Evolutionary conservation across 30 jellyfish, hydroid and myxozoan genomes (phyloP).

Genomic region (Aurelia aurita): DNA sequence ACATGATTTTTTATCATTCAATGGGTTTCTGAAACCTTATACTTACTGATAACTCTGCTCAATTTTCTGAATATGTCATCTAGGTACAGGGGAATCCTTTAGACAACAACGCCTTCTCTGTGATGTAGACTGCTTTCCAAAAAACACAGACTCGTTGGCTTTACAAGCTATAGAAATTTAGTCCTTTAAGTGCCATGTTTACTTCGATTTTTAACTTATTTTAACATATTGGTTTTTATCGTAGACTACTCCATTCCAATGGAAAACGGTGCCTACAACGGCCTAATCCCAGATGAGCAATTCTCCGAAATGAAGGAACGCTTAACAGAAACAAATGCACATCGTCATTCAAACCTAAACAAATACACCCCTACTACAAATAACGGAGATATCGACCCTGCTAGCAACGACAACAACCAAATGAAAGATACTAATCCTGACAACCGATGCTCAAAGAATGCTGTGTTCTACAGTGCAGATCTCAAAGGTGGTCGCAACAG

Average conservation of each 20-base stretch:
- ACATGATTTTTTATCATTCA: no score
- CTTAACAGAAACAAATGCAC: conserved; percentile 62
- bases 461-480: conserved; percentile 90
- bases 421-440: conserved; percentile 32
- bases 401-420: conserved; percentile 18
- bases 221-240: background rate
- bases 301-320: conserved; percentile 63
- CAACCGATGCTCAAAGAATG: conserved; percentile 68
- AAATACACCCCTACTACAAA: background rate
- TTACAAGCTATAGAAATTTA: no score
- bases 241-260: conserved; percentile 90
- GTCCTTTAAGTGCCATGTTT: no score
- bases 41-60: no score
- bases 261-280: conserved; percentile 96
- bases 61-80: no score
- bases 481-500: conserved; percentile 94
- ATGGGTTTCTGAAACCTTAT: no score
- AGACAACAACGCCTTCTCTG: no score
- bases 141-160: no score
- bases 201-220: no score
- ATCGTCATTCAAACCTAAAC: conserved; percentile 87
- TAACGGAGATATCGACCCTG: conserved; percentile 61
- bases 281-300: conserved; percentile 75
- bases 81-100: no score
- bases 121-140: no score